Base-by-base conservation (phyloP, 2,888 invertebrate genomes). In the Hemicrepidius hirtus region DNA sequence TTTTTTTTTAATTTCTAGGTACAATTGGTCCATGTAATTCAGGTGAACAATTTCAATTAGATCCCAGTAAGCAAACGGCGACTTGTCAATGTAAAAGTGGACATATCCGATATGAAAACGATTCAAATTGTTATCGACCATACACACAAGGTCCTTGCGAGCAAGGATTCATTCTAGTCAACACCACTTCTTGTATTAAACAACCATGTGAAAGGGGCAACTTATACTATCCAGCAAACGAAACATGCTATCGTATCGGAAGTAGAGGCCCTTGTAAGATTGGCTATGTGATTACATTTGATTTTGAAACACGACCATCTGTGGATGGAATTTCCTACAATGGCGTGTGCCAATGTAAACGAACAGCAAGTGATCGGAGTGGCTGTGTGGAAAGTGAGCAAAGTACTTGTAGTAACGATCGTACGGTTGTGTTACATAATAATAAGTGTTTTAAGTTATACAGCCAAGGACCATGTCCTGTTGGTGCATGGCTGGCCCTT, bases 301-400 rank as follows among this genome's bases (percentile, higher is more conserved):
- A 96, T 86, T 93, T 94, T 80, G 92, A 92, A 18, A 92, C 93
- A 0, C 86, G 94, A 0, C 94, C 94, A 0, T 94, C 94, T 0
- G 82, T 95, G 1, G 95, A 95, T 80, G 95, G 95, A 0, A 90
- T 95, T 50, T 94, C 94, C 55, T 95, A 94, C 84, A 94, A 94
- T 79, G 96, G 95, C 0, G 90, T 94, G 57, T 96, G 96, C 80
- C 92, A 92, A 7, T 95, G 95, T 81, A 82, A 80, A 46, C 73
- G 81, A 74, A 73, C 57, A 10, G 76, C 83, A 79, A 44, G 82
- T 83, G 68, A 79, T 83, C 78, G 75, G 24, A 62, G 65, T 20
- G 71, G 73, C 9, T 80, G 81, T 73, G 71, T 68, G 66, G 76
- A 77, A 68, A 71, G 71, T 21, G 78, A 78, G 44, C 76, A 75